Percentiles rank a stretch among this genome's conserved stretches.
Evolutionary conservation across 2,888 invertebrate genomes (phyloP).

Genomic region (Labia minor): DNA sequence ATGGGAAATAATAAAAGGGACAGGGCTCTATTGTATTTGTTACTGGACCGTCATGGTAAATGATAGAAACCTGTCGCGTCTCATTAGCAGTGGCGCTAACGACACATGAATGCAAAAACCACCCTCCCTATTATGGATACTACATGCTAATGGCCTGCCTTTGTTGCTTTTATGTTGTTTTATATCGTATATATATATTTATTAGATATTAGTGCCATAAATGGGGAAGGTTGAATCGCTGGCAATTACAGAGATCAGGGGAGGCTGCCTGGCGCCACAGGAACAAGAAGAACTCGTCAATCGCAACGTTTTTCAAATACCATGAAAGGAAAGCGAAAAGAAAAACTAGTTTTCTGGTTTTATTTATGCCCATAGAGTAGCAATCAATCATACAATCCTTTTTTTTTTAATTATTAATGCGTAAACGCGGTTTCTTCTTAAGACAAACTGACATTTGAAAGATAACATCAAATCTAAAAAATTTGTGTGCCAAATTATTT

Average conservation of each 20-base stretch:
- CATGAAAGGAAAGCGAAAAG: background rate
- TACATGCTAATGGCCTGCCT: slow-evolving; percentile 9
- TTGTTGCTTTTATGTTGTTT: background rate
- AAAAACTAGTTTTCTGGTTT: background rate
- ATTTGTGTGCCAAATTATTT: too few species aligned
- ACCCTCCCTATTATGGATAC: background rate
- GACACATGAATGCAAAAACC: slow-evolving; percentile 2
- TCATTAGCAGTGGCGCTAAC: slow-evolving; percentile 6
- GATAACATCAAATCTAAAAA: too few species aligned
- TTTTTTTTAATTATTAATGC: too few species aligned
- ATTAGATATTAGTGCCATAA: too few species aligned
- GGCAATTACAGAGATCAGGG: background rate
- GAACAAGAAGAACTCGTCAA: background rate
- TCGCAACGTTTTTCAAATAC: background rate
- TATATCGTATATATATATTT: too few species aligned
- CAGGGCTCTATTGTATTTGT: too few species aligned
- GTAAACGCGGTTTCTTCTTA: too few species aligned
- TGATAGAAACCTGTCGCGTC: background rate
- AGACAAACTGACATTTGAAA: too few species aligned
- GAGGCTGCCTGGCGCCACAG: slow-evolving; percentile 13
- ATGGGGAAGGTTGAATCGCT: background rate
- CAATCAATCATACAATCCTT: too few species aligned
- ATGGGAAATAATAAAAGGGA: too few species aligned
- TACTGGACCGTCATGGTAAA: too few species aligned
- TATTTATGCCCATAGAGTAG: too few species aligned